Evolutionary conservation across 2,888 invertebrate genomes (phyloP).

Genomic region (Brenthis ino): DNA sequence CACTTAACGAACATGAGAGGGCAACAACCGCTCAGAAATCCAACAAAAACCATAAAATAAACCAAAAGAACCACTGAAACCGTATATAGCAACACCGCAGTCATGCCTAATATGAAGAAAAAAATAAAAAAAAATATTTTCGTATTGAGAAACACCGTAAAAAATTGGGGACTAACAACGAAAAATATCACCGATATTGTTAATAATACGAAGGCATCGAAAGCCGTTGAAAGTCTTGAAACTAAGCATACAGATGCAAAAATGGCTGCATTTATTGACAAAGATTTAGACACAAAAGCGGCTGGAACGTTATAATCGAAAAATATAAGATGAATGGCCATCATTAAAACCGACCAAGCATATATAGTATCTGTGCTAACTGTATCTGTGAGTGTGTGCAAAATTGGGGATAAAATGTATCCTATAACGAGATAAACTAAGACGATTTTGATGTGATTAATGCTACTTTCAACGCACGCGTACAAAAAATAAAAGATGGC

Average conservation of each 20-base stretch:
- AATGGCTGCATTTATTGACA: conserved; percentile 96
- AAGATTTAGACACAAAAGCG: conserved; percentile 93
- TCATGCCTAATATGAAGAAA: conserved; percentile 74
- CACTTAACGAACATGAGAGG: conserved; percentile 89
- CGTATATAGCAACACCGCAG: conserved; percentile 76
- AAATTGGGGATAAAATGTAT: conserved; percentile 93
- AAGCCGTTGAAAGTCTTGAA: conserved; percentile 92
- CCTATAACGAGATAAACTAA: conserved; percentile 92
- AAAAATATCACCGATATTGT: conserved; percentile 94
- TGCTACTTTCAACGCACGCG: conserved; percentile 57
- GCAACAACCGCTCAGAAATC: conserved; percentile 87
- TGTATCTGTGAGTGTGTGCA: conserved; percentile 97
- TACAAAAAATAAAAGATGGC: conserved; percentile 85
- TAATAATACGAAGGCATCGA: conserved; percentile 94
- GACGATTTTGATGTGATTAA: conserved; percentile 88
- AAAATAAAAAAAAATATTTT: conserved; percentile 79
- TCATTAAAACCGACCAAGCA: conserved; percentile 93
- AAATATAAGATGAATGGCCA: conserved; percentile 93
- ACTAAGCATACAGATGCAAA: conserved; percentile 97
- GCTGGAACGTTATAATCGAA: conserved; percentile 95
- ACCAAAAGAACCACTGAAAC: conserved; percentile 82
- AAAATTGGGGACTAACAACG: conserved; percentile 92
- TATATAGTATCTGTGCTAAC: conserved; percentile 99
- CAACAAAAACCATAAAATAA: conserved; percentile 83
- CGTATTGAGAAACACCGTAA: conserved; percentile 83